phyloP scores from a whole-genome alignment of 2,888 invertebrate species.

The Drosophila pseudotakahashii region DNA sequence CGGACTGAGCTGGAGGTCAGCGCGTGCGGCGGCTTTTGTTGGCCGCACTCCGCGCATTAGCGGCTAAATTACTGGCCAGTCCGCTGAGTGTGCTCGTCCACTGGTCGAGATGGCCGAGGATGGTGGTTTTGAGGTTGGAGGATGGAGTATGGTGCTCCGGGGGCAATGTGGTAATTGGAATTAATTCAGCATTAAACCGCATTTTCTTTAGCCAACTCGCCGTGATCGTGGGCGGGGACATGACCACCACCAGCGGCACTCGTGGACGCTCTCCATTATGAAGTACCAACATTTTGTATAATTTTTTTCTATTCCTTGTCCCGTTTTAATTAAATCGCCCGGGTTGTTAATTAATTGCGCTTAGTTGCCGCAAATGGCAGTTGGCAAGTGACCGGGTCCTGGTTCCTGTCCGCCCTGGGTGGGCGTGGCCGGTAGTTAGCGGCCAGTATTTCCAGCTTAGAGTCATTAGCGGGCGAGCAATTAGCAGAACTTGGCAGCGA shows the following conservation, averaged over 20 bases:
- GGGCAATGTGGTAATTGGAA: constrained; percentile 72
- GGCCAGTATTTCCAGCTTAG: constrained; percentile 24
- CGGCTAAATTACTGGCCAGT: constrained; percentile 67
- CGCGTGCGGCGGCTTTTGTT: constrained; percentile 72
- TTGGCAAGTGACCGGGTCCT: constrained; percentile 42
- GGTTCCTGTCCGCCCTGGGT: not conserved
- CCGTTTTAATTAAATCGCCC: constrained; percentile 41
- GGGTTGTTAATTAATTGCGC: constrained; percentile 77
- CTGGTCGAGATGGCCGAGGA: constrained; percentile 13
- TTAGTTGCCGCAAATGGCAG: constrained; percentile 69
- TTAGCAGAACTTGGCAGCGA: constrained; percentile 49
- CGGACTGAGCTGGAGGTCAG: constrained; percentile 42
- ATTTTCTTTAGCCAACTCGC: constrained; percentile 66
- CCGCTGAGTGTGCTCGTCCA: constrained; percentile 56
- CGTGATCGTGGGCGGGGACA: constrained; percentile 22
- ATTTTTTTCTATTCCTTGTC: constrained; percentile 68
- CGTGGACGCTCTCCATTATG: constrained; percentile 37
- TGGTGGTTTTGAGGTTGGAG: constrained; percentile 1
- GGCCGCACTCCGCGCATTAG: constrained; percentile 77
- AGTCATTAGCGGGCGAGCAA: constrained; percentile 66
- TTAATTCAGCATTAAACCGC: constrained; percentile 79
- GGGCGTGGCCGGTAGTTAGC: constrained; percentile 49
- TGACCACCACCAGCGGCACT: too few relatives aligned
- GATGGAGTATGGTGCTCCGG: constrained; percentile 2
- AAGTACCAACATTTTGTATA: constrained; percentile 74